These are phyloP conservation scores for Frankliniella intonsa DNA, from an alignment of 2,888 invertebrate species.

Conservation along the genomic window DNA sequence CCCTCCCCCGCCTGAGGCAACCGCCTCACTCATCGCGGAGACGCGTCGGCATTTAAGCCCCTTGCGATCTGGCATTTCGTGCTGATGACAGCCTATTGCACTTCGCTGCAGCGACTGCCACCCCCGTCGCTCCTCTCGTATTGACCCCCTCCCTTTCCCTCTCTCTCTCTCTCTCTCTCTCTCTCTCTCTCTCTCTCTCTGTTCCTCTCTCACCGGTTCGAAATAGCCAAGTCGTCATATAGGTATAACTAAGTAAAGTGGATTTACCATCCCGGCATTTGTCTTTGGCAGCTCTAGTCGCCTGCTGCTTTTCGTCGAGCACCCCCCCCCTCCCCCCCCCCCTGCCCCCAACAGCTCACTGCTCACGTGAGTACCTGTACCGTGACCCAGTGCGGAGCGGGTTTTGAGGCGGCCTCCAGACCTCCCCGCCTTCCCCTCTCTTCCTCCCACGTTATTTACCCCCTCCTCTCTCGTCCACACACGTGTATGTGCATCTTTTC, in stretches of 20 bases:
- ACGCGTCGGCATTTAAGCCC: no score
- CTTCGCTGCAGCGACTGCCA: no score
- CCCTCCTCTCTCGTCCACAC: background rate
- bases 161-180: background rate
- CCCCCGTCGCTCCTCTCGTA: no score
- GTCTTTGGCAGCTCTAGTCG: background rate
- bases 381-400: conserved; percentile 6
- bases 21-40: no score
- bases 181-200: background rate
- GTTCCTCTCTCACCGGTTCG: background rate
- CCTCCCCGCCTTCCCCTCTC: background rate
- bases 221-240: no score
- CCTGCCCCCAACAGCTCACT: background rate
- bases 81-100: no score
- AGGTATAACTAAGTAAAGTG: no score
- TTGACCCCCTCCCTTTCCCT: background rate
- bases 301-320: background rate
- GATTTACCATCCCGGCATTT: no score
- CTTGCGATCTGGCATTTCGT: no score
- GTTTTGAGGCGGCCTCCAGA: background rate
- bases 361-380: background rate
- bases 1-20: no score
- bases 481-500: no score
- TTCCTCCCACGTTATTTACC: background rate
- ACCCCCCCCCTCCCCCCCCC: background rate